Conservation (phyloP, 2,888 invertebrate genomes). For the Metallyticus violacea region DNA sequence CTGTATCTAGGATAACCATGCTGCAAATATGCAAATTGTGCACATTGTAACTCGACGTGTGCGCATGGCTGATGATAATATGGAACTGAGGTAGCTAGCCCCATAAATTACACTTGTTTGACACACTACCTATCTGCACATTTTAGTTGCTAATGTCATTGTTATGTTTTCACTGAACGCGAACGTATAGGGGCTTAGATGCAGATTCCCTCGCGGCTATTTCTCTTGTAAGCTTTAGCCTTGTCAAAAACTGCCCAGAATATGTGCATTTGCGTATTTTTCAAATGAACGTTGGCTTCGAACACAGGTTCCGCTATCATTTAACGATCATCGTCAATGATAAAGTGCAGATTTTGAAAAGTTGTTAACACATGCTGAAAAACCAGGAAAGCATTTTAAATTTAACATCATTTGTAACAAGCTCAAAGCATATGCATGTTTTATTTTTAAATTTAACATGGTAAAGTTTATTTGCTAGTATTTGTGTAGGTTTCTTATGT, state of each 20-base stretch:
- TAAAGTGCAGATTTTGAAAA: neutral
- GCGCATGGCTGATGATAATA: neutral
- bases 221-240: no score
- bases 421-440: no score
- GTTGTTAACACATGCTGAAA: neutral
- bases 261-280: neutral
- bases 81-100: neutral
- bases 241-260: neutral
- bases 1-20: neutral
- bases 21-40: neutral
- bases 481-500: no score
- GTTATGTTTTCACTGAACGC: neutral
- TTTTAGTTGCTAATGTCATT: neutral
- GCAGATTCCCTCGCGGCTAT: neutral
- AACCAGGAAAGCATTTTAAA: neutral
- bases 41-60: neutral
- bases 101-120: neutral
- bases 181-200: neutral
- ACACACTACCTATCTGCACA: neutral
- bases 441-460: no score
- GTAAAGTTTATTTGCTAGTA: no score
- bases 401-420: no score
- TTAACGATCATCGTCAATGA: no score
- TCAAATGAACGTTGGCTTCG: no score
- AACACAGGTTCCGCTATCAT: neutral